Percentiles rank a stretch among this genome's conserved stretches.
phyloP scores from a whole-genome alignment of 2,797 vertebrate species.

The Agapornis canus region DNA sequence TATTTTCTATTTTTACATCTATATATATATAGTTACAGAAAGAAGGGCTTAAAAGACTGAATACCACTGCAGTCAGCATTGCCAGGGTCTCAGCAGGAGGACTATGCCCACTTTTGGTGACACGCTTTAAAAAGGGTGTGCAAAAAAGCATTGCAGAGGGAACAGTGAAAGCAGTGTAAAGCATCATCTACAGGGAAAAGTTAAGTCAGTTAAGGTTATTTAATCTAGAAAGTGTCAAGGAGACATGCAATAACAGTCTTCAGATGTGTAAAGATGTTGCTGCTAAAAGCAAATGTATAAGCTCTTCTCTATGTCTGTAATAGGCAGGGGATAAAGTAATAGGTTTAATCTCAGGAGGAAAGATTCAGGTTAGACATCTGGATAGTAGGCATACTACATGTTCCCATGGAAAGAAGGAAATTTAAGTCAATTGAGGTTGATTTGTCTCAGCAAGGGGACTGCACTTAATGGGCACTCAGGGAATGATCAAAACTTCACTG shows the following conservation, averaged over 20 bases:
- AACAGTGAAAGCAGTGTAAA: background rate
- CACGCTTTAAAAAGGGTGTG: background rate
- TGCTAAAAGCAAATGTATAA: slow-evolving; percentile 24
- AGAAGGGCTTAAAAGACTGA: background rate
- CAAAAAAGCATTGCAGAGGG: background rate
- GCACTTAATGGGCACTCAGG: background rate
- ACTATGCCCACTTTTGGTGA: background rate
- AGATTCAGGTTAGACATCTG: background rate
- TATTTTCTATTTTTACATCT: slow-evolving; percentile 2
- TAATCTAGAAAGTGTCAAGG: slow-evolving; percentile 35
- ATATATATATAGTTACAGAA: background rate
- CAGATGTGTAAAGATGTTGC: background rate
- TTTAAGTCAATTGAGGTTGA: background rate
- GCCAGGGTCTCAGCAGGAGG: background rate
- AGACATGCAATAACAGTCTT: background rate
- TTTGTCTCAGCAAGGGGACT: slow-evolving; percentile 34
- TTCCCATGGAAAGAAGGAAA: background rate
- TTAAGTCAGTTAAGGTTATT: slow-evolving; percentile 20
- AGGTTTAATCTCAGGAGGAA: slow-evolving; percentile 33
- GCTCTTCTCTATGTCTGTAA: background rate
- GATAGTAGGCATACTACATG: background rate
- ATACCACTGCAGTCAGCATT: slow-evolving; percentile 16
- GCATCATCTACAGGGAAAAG: background rate
- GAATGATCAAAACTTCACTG: slow-evolving; percentile 23
- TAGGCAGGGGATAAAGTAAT: slow-evolving; percentile 4